These are phyloP conservation scores for Tamandua tetradactyla DNA, from an alignment of 2,797 vertebrate genomes.

Conservation along the genomic window DNA sequence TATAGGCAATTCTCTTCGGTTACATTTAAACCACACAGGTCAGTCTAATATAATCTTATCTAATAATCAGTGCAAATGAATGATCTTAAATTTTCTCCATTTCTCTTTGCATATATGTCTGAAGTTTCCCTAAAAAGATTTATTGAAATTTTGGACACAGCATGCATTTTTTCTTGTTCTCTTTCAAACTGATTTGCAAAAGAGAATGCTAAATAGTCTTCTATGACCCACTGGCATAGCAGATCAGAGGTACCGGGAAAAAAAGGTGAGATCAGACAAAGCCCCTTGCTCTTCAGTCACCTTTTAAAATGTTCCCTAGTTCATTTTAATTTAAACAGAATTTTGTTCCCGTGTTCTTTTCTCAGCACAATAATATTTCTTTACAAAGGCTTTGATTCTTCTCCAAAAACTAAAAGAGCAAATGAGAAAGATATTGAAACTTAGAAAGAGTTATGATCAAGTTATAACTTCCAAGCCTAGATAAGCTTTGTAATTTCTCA, in stretches of 20 bases:
- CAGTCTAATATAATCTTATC: constrained; percentile 33
- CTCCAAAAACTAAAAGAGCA: constrained; percentile 60
- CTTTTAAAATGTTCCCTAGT: constrained; percentile 37
- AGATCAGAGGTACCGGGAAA: constrained; percentile 59
- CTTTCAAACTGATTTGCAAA: constrained; percentile 62
- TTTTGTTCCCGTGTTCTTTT: constrained; percentile 60
- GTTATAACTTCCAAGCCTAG: constrained; percentile 23
- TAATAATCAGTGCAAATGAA: constrained; percentile 45
- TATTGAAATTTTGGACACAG: constrained; percentile 59
- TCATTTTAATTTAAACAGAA: constrained; percentile 74
- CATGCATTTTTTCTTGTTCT: constrained; percentile 46
- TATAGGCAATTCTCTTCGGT: constrained; percentile 43
- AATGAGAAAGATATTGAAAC: constrained; percentile 71
- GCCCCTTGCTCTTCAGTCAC: background rate
- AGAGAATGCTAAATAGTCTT: constrained; percentile 59
- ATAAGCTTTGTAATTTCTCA: constrained; percentile 38
- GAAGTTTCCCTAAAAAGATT: constrained; percentile 56
- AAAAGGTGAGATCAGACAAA: constrained; percentile 37
- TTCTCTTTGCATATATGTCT: constrained; percentile 54
- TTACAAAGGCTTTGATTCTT: constrained; percentile 65
- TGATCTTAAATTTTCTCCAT: constrained; percentile 42
- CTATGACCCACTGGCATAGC: constrained; percentile 46
- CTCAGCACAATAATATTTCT: constrained; percentile 67
- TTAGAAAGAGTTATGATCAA: constrained; percentile 57
- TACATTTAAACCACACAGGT: background rate